Evolutionary conservation across 2,113 vertebrate genomes (phyloP).

Genomic region (Globicephala melas): DNA sequence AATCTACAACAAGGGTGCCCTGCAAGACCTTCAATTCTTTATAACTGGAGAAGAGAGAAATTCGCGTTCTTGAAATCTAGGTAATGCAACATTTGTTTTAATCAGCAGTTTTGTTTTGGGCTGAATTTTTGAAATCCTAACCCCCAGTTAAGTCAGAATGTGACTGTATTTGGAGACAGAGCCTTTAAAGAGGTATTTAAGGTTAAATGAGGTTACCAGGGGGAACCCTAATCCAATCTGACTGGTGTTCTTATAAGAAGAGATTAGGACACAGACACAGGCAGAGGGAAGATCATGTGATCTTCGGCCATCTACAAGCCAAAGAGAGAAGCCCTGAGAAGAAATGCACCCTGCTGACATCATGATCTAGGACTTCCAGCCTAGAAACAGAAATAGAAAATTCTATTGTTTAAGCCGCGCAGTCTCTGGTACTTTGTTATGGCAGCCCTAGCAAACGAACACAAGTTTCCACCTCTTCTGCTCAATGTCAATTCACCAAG

Average conservation of each 20-base stretch:
- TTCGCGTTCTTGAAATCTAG: background rate
- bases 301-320: background rate
- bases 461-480: background rate
- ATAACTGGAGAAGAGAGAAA: background rate
- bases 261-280: background rate
- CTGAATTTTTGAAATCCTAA: background rate
- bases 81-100: background rate
- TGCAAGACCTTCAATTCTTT: slow-evolving; percentile 32
- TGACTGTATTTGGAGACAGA: background rate
- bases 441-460: background rate
- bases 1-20: background rate
- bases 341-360: background rate
- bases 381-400: background rate
- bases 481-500: background rate
- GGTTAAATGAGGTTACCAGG: background rate
- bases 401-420: background rate
- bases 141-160: background rate
- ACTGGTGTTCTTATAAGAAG: background rate
- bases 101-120: background rate
- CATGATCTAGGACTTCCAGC: background rate
- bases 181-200: slow-evolving; percentile 1
- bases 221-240: background rate
- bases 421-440: background rate
- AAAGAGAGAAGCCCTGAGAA: background rate
- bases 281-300: background rate